Conservation (phyloP, 2,888 invertebrate genomes). For the Eupithecia pulchellata region DNA sequence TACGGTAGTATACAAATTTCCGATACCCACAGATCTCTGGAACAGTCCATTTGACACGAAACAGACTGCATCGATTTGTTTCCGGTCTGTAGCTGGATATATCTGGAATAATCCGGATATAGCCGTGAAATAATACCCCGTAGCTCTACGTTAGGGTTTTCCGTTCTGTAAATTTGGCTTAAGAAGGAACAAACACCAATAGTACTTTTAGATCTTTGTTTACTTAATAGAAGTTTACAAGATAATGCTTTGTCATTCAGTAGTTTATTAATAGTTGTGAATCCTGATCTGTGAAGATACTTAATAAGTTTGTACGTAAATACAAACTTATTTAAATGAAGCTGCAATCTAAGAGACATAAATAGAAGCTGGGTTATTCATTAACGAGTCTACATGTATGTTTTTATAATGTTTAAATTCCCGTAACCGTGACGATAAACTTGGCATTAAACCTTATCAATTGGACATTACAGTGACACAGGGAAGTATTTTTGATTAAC, state of each 20-base stretch:
- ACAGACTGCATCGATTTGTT: constrained; percentile 17
- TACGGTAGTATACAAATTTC: constrained; percentile 14
- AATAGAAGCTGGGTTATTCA: neutral
- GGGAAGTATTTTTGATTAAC: constrained; percentile 10
- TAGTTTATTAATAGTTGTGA: too few relatives aligned
- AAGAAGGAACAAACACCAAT: neutral
- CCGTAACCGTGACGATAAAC: neutral
- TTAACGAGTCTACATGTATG: neutral
- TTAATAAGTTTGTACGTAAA: too few relatives aligned
- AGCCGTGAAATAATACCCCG: constrained; percentile 9
- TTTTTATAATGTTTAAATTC: neutral
- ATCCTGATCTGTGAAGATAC: too few relatives aligned
- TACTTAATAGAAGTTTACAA: neutral
- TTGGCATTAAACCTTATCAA: neutral
- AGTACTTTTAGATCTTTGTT: neutral
- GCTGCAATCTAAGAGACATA: neutral
- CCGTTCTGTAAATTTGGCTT: neutral
- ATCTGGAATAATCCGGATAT: constrained; percentile 1
- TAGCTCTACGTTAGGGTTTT: neutral
- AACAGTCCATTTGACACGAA: constrained; percentile 11
- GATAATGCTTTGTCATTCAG: too few relatives aligned
- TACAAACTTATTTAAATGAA: neutral
- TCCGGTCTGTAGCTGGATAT: constrained; percentile 4
- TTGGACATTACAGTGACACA: neutral
- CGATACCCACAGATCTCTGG: constrained; percentile 3